Evolutionary conservation across 2,113 vertebrate genomes (phyloP), one percentile per base, ranked within the genome.

Genomic region (Ammospiza caudacuta): DNA sequence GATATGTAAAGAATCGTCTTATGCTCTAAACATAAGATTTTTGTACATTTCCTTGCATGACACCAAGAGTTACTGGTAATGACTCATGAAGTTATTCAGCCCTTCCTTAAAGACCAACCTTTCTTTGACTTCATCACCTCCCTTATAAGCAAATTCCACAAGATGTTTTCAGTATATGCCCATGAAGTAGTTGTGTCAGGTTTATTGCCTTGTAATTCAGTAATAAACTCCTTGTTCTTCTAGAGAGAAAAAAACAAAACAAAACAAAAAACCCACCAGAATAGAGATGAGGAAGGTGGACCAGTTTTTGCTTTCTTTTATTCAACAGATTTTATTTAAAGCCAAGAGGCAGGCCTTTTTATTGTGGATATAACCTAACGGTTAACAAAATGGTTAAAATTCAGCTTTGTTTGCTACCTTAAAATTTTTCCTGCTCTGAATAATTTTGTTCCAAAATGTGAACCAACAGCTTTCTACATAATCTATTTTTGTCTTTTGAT

Each of bases 71-170:
- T 93, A 77, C 29, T 86, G 90, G 67, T 74, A 90, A 81, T 86
- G 88, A 93, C 51, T 95, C 72, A 93, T 43, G 16, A 83, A 74
- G 33, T 92, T 94, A 74, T 95, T 92, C 83, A 95, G 52, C 43
- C 61, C 68, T 96, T 94, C 59, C 51, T 88, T 83, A 80, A 91
- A 92, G 57, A 63, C 9, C 35, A 57, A 57, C 19, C 55, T 90
- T 93, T 85, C 54, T 94, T 95, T 93, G 88, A 93, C 55, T 77
- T 81, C 27, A 39, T 92, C 64, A 87, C 80, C 80, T 86, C 52
- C 35, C 47, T 95, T 80, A 90, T 51, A 81, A 80, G 61, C 21
- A 93, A 93, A 92, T 97, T 92, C 90, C 64, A 67, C 68, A 74
- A 59, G 46, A 70, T 41, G 39, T 77, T 93, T 93, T 79, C 75